Base-by-base conservation (phyloP, 2,888 invertebrate genomes). In the Chloroclysta siterata region DNA sequence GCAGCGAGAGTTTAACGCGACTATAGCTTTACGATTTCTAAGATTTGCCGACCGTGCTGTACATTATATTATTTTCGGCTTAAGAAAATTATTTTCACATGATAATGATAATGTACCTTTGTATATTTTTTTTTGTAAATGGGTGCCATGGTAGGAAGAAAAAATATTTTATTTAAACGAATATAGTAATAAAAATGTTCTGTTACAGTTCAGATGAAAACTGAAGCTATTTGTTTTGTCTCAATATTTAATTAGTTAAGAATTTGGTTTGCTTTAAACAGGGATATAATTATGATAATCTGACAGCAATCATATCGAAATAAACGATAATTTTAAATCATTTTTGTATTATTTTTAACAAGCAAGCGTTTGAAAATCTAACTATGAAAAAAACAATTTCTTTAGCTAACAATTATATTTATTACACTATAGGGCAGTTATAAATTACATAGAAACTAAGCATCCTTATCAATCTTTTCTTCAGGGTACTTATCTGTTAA, bases 401-500 rank as follows among this genome's bases (percentile, higher is more conserved):
- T 36, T 52, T 33, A 10, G 46, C 41, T 60, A 54, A 64, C 70
- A 68, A 69, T 66, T 71, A 71, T 78, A 78, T 79, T 78, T 68
- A 72, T 72, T 71, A 73, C 65, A 73, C 66, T 73, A 70, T 74
- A 75, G 57, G 46, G 46, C 67, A n/a, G 10, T 69, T 68, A 69
- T 64, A 52, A 44, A 53, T 51, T 53, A 63, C 52, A 69, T 65
- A 72, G 42, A 73, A 62, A 33, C 50, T 79, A 80, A 47, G 76
- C 71, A 78, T 89, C 73, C 53, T 80, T 75, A 46, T 85, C 84
- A 17, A 56, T 70, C 50, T 79, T 79, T 51, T 89, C 87, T 87
- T 95, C 92, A 0, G 97, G 97, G 86, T 96, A 95, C 79, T 94
- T 94, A 58, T 96, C 95, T 5, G 94, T 94, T 10, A 96, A 87